These are phyloP conservation scores for Pherbina coryleti DNA, from an alignment of 2,888 invertebrate species.

Conservation along the genomic window DNA sequence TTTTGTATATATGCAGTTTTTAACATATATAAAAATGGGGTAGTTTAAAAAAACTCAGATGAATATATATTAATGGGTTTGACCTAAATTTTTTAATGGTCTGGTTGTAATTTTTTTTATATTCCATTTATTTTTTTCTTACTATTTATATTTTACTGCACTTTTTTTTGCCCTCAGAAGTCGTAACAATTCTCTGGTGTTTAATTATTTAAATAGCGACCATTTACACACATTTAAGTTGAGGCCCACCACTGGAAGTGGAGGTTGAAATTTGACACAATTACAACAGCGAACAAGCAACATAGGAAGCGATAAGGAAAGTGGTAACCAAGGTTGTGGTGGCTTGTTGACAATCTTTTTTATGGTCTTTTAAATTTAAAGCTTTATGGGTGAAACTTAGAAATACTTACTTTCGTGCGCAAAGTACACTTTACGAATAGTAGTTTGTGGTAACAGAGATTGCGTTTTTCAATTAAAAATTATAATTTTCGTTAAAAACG, in stretches of 20 bases:
- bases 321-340: not conserved
- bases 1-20: not conserved
- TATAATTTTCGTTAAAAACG: no score
- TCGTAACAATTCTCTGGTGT: conserved; percentile 18
- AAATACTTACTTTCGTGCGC: no score
- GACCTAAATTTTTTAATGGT: conserved; percentile 24
- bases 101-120: not conserved
- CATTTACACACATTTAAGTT: conserved; percentile 22
- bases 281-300: not conserved
- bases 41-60: not conserved
- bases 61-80: conserved; percentile 23
- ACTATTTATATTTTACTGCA: not conserved
- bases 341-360: not conserved
- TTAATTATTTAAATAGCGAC: conserved; percentile 31
- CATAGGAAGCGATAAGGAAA: not conserved
- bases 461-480: no score
- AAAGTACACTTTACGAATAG: no score
- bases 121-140: not conserved
- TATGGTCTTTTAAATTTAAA: no score
- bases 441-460: no score
- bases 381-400: no score
- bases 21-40: not conserved
- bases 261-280: conserved; percentile 2
- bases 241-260: not conserved
- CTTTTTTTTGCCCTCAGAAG: not conserved